Evolutionary conservation across 2,113 vertebrate species (phyloP), one percentile per base, ranked within the genome.

Genomic region (Colistium nudipinnis): DNA sequence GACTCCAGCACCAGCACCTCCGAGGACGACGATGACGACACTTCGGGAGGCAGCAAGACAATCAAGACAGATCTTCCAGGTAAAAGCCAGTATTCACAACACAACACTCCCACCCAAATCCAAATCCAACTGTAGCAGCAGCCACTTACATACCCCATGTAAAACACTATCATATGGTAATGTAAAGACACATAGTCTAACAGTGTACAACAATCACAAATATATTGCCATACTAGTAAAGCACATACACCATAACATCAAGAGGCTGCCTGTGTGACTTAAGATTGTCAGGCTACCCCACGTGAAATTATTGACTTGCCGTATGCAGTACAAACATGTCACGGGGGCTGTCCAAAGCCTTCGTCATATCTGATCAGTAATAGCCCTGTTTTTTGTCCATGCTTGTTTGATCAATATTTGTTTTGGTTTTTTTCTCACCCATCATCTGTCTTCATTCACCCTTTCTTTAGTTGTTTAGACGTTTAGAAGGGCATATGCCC

Each of bases 41-140:
- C 95, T 85, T 96, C 95, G 81, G 95, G 95, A 90, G 96, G 95
- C 88, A 95, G 96, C 94, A 97, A 97, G 94, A 96, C 96, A 94
- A 96, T 97, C 95, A 96, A 95, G 92, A 94, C 95, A 76, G 96
- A 98, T 92, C 96, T 96, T 94, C 95, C 97, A 98, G 97, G 96
- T 98, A 98, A 82, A 47, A 51, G 19, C 33, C 33, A 1, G 3
- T 43, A 24, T 69, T 72, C 61, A 67, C 51, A 33, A 22, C 44
- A 78, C 69, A 78, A 57, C 53, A 73, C 6, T 4, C 62, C 30
- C 51, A 31, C 24, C 39, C 47, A 38, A 28, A 48, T 51, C 14
- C 43, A 52, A 53, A 39, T 31, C n/a, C 47, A 55, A 60, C 33
- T 33, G 16, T 53, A 61, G 16, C 20, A 67, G n/a, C 22, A 67